These are phyloP conservation scores for Hyperoodon ampullatus DNA, from an alignment of 2,113 vertebrate species.

Conservation along the genomic window DNA sequence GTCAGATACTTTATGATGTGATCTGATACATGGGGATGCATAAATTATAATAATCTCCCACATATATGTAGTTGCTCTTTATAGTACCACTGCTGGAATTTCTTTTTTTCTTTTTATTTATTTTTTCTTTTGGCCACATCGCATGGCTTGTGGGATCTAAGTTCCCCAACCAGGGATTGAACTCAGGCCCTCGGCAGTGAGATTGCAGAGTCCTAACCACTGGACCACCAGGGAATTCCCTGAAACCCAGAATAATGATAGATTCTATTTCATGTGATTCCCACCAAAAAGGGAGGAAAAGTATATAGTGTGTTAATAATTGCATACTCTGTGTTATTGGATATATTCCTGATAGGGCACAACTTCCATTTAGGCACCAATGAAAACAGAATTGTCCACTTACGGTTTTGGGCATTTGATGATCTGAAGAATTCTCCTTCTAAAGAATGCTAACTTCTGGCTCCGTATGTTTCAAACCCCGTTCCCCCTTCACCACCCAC, in stretches of 20 bases:
- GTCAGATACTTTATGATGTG: background rate
- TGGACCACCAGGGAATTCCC: no score
- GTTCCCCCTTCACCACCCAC: background rate
- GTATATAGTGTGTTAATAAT: background rate
- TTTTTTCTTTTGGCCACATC: no score
- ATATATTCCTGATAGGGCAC: background rate
- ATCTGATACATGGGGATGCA: background rate
- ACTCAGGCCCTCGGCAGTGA: no score
- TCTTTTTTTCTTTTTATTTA: no score
- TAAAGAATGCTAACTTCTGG: background rate
- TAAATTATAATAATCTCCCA: background rate
- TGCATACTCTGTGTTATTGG: background rate
- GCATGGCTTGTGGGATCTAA: no score
- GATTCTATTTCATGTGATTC: background rate
- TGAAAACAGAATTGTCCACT: background rate
- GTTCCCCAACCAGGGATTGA: no score
- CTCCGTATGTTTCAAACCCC: background rate
- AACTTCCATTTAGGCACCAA: background rate
- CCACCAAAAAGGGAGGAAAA: background rate
- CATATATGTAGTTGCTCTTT: background rate
- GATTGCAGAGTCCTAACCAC: no score
- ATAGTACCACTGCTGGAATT: background rate
- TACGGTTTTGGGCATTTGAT: background rate
- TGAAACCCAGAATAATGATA: background rate
- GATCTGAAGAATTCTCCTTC: background rate